Evolutionary conservation across 2,888 invertebrate genomes (phyloP).

Genomic region (Ernsta delagoae): DNA sequence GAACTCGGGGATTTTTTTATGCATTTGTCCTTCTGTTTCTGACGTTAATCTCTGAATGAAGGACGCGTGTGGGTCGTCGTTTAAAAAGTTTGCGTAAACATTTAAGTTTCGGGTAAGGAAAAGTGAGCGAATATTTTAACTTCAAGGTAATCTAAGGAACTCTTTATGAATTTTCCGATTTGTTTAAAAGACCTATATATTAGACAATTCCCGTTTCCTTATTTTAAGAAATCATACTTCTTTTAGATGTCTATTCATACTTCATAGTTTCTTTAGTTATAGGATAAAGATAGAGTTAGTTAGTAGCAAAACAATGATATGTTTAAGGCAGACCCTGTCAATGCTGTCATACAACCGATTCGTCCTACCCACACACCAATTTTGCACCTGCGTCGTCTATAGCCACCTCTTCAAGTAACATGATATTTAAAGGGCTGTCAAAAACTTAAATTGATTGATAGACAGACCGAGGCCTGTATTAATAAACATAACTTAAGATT

Average conservation of each 20-base stretch:
- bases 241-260: too few species aligned
- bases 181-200: too few species aligned
- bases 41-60: conserved; percentile 22
- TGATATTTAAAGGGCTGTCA: conserved; percentile 10
- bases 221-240: too few species aligned
- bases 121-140: background rate
- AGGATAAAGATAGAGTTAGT: too few species aligned
- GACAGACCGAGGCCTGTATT: too few species aligned
- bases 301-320: too few species aligned
- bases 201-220: too few species aligned
- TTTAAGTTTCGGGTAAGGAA: background rate
- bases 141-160: background rate
- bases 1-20: conserved; percentile 22
- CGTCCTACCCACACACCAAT: conserved; percentile 26
- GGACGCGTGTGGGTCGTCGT: background rate
- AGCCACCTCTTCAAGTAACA: conserved; percentile 10
- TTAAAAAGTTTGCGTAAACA: conserved; percentile 1
- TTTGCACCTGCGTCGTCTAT: conserved; percentile 24
- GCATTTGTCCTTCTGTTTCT: conserved; percentile 11
- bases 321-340: too few species aligned
- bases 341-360: conserved; percentile 18
- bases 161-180: too few species aligned
- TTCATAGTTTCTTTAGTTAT: too few species aligned
- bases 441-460: background rate
- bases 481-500: too few species aligned